Conservation (phyloP, 2,113 vertebrate genomes). For the Gallinago media region DNA sequence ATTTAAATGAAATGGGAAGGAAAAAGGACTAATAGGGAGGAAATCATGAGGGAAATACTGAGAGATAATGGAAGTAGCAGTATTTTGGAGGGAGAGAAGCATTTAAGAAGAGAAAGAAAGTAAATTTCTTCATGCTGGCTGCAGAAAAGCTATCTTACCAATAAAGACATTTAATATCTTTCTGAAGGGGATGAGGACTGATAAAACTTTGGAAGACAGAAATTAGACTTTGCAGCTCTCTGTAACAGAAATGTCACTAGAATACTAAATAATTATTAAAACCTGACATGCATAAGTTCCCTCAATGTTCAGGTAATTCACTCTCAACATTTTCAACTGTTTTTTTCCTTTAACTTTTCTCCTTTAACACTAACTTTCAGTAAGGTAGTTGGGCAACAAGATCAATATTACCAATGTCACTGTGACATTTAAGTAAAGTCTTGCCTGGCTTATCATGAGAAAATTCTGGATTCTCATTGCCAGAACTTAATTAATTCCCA, state of each 20-base stretch:
- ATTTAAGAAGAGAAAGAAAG: not conserved
- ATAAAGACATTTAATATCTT: not conserved
- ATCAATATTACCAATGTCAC: constrained; percentile 37
- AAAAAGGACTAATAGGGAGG: not conserved
- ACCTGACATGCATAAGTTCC: not conserved
- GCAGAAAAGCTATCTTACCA: not conserved
- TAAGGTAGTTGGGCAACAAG: not conserved
- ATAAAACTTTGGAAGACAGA: not conserved
- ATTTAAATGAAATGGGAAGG: not conserved
- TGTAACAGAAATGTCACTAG: not conserved
- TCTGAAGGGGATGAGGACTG: not conserved
- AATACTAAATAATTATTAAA: not conserved
- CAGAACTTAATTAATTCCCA: constrained; percentile 33
- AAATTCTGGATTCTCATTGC: not conserved
- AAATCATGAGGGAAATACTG: not conserved
- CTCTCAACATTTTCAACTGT: not conserved
- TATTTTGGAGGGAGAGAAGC: not conserved
- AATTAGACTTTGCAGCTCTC: not conserved
- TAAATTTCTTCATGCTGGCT: not conserved
- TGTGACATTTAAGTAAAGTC: constrained; percentile 24
- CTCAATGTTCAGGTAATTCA: not conserved
- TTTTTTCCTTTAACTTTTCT: constrained; percentile 16
- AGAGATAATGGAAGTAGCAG: not conserved
- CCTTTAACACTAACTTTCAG: not conserved
- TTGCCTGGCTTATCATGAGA: constrained; percentile 16